phyloP scores from a whole-genome alignment of 2,888 invertebrate species.

The Trissolcus brochymenae region DNA sequence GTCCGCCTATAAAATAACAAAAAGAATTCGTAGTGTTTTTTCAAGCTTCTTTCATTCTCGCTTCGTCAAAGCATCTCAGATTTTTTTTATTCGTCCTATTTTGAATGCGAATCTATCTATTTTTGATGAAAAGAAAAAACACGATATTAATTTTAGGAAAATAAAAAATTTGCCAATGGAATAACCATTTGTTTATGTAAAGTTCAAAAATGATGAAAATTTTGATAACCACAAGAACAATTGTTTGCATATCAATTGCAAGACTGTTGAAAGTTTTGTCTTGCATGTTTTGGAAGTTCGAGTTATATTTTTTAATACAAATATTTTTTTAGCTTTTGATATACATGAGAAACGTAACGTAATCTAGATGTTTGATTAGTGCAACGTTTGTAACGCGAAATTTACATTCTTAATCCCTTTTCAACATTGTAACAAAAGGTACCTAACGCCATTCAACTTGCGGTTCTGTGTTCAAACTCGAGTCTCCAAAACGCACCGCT shows the following conservation, averaged over 20 bases:
- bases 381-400: no score
- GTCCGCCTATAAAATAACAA: no score
- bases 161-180: conserved; percentile 4
- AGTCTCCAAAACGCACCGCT: conserved; percentile 64
- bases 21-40: no score
- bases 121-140: conserved; percentile 17
- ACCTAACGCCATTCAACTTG: neutral
- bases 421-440: no score
- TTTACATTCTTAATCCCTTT: no score
- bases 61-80: neutral
- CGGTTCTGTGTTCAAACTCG: conserved; percentile 47
- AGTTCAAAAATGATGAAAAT: neutral
- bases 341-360: neutral
- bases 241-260: conserved; percentile 62
- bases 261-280: conserved; percentile 20
- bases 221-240: conserved; percentile 44
- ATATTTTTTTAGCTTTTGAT: conserved; percentile 41
- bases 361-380: neutral
- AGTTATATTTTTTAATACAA: conserved; percentile 34
- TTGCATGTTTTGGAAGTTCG: conserved; percentile 45
- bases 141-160: conserved; percentile 22
- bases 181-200: neutral
- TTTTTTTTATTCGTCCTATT: conserved; percentile 4
- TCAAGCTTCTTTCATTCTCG: neutral
- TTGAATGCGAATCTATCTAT: conserved; percentile 14